These are phyloP conservation scores for Megastigmus dorsalis DNA, from an alignment of 2,888 invertebrate species.

Conservation along the genomic window DNA sequence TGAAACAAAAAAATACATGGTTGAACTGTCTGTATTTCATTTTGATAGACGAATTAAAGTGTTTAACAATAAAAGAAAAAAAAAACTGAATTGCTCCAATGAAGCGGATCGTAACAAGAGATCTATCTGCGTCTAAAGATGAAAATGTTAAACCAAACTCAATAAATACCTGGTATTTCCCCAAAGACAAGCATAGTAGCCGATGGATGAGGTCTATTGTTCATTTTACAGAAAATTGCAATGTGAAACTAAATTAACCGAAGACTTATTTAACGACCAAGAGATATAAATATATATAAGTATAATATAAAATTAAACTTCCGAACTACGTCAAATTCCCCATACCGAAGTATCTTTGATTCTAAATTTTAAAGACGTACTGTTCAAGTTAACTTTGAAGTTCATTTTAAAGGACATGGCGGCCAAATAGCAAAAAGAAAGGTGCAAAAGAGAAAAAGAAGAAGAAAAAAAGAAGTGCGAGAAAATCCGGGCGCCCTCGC, in stretches of 20 bases:
- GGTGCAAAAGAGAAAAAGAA: not conserved
- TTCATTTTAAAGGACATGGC: not conserved
- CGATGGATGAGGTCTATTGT: not conserved
- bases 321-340: not conserved
- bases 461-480: not conserved
- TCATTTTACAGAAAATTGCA: slow-evolving; percentile 13
- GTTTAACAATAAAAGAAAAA: too few species aligned
- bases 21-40: too few species aligned
- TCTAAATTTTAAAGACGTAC: not conserved
- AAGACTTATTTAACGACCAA: slow-evolving; percentile 1
- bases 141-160: too few species aligned
- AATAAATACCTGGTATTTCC: slow-evolving; percentile 47
- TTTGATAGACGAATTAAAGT: too few species aligned
- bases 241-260: not conserved
- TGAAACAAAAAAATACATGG: too few species aligned
- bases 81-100: too few species aligned
- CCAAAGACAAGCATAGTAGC: slow-evolving; percentile 33
- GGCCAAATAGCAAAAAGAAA: not conserved
- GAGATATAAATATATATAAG: slow-evolving; percentile 35
- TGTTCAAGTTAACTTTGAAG: not conserved
- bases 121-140: too few species aligned
- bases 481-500: not conserved
- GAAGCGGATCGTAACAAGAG: too few species aligned
- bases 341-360: slow-evolving; percentile 8
- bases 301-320: not conserved